Conservation (phyloP, 2,113 vertebrate genomes). For the Ptilorrhoa leucosticta region DNA sequence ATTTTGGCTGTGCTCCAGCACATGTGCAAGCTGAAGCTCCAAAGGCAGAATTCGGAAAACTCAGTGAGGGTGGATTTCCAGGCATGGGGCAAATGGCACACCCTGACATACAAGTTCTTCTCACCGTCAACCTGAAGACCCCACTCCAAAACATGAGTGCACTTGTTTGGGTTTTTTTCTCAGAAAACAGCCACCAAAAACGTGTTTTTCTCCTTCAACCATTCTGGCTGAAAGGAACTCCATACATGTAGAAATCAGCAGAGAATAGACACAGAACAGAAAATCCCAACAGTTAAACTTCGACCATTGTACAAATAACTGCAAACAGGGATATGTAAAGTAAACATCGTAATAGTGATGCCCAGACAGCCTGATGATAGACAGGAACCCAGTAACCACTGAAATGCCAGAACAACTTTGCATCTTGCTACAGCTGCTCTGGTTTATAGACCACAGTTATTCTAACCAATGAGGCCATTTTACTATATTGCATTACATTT, state of each 20-base stretch:
- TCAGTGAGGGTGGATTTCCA: background rate
- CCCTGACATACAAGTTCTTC: background rate
- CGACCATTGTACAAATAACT: background rate
- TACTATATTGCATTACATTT: background rate
- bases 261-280: background rate
- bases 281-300: background rate
- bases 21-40: background rate
- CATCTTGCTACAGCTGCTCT: background rate
- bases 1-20: background rate
- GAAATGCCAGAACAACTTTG: background rate
- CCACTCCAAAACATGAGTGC: background rate
- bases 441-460: background rate
- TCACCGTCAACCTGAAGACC: background rate
- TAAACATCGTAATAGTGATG: background rate
- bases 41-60: background rate
- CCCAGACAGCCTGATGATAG: background rate
- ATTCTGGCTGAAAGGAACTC: background rate
- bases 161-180: background rate
- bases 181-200: background rate
- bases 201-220: background rate
- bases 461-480: background rate
- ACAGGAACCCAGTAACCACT: background rate
- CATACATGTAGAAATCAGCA: background rate
- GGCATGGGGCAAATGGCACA: background rate
- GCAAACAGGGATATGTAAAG: background rate